Conservation (phyloP, 2,113 vertebrate genomes). For the Crotalus helleri region DNA sequence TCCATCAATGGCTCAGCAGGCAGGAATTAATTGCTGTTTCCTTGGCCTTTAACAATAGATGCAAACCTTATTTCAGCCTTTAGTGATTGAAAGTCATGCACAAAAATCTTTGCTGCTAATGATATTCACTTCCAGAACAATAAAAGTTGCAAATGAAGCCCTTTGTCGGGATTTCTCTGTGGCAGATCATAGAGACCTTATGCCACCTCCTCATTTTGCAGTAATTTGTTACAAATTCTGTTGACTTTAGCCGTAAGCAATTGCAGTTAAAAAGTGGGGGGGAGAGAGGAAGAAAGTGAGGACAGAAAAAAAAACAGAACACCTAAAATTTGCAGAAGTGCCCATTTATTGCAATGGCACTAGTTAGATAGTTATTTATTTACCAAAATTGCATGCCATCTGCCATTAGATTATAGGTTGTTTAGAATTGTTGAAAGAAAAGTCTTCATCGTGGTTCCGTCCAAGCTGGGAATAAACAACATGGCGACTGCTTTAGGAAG, state of each 20-base stretch:
- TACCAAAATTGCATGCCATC: background rate
- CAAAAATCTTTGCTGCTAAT: background rate
- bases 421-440: background rate
- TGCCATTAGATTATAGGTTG: background rate
- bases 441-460: no score
- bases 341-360: background rate
- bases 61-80: slow-evolving; percentile 34
- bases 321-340: background rate
- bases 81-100: background rate
- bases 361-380: background rate
- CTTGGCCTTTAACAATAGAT: slow-evolving; percentile 26
- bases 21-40: slow-evolving; percentile 20
- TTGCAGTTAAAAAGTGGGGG: no score
- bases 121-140: slow-evolving; percentile 1
- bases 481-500: no score
- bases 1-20: slow-evolving; percentile 10
- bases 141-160: background rate
- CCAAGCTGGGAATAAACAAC: no score
- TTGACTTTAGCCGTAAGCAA: background rate
- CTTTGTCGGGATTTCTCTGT: background rate
- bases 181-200: background rate
- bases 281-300: background rate
- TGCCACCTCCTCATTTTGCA: background rate
- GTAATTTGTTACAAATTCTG: background rate
- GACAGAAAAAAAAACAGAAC: background rate